A percentile compares a stretch with the other conserved stretches of the same genome.
phyloP scores from a whole-genome alignment of 2,797 vertebrate species.

The Hippoglossus hippoglossus region DNA sequence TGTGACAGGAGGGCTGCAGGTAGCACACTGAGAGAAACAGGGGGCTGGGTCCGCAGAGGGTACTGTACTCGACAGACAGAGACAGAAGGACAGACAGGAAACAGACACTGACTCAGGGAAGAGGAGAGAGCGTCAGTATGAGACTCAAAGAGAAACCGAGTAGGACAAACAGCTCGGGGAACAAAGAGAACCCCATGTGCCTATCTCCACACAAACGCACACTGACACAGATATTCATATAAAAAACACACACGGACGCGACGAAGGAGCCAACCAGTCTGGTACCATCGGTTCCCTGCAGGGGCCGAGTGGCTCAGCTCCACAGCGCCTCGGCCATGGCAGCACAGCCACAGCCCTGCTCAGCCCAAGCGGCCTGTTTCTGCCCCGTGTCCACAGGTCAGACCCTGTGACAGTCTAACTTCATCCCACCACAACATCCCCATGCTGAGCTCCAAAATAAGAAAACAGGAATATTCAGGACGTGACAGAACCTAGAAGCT shows the following conservation, averaged over 20 bases:
- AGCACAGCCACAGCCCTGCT: conserved; percentile 39
- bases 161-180: conserved; percentile 9
- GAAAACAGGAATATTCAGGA: conserved; percentile 40
- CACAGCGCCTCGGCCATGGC: conserved; percentile 34
- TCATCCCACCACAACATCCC: conserved; percentile 25
- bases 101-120: conserved; percentile 10
- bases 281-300: conserved; percentile 16
- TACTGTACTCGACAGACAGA: conserved; percentile 19
- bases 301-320: conserved; percentile 40
- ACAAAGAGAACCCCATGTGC: conserved; percentile 16
- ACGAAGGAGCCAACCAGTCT: conserved; percentile 39
- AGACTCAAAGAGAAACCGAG: conserved; percentile 8
- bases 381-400: conserved; percentile 17
- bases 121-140: background rate
- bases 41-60: conserved; percentile 31
- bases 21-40: conserved; percentile 67
- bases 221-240: conserved; percentile 43
- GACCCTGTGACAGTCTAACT: background rate
- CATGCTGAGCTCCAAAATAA: conserved; percentile 2
- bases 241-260: conserved; percentile 42
- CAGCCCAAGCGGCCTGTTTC: conserved; percentile 6
- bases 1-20: conserved; percentile 84
- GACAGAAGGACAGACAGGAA: conserved; percentile 1
- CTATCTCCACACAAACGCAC: conserved; percentile 34
- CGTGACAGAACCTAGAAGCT: conserved; percentile 32